Evolutionary conservation across 2,113 vertebrate species (phyloP).

Genomic region (Canis aureus): DNA sequence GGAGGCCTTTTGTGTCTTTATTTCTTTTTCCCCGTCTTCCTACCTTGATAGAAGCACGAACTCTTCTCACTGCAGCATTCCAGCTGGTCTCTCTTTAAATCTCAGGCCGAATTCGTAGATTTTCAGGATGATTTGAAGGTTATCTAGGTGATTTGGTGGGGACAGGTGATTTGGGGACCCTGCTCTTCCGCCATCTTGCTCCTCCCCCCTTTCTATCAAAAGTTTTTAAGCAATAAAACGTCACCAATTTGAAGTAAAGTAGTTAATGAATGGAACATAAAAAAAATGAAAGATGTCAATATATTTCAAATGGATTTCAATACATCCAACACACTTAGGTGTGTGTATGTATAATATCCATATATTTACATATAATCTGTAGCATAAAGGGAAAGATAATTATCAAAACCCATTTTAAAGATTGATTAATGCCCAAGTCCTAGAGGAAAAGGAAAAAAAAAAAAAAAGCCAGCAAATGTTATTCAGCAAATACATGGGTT

Average conservation of each 20-base stretch:
- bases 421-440: background rate
- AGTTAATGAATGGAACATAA: conserved; percentile 77
- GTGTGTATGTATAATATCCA: background rate
- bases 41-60: too few relatives aligned
- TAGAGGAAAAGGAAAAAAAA: background rate
- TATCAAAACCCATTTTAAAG: background rate
- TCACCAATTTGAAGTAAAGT: conserved; percentile 79
- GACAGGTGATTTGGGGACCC: too few relatives aligned
- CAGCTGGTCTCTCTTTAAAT: too few relatives aligned
- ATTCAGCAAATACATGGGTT: background rate
- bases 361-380: background rate
- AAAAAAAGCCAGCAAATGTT: background rate
- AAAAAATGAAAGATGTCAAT: conserved; percentile 75
- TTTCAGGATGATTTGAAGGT: too few relatives aligned
- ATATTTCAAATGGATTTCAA: background rate
- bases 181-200: too few relatives aligned
- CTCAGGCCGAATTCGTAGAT: too few relatives aligned
- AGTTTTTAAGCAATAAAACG: conserved; percentile 71
- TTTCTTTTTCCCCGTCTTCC: too few relatives aligned
- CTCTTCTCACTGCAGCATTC: too few relatives aligned
- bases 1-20: too few relatives aligned
- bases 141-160: too few relatives aligned
- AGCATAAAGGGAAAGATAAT: background rate
- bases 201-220: too few relatives aligned
- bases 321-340: background rate